Evolutionary conservation across 2,113 vertebrate species (phyloP), one percentile per base, ranked within the genome.

Genomic region (Anarhynchus alexandrinus): DNA sequence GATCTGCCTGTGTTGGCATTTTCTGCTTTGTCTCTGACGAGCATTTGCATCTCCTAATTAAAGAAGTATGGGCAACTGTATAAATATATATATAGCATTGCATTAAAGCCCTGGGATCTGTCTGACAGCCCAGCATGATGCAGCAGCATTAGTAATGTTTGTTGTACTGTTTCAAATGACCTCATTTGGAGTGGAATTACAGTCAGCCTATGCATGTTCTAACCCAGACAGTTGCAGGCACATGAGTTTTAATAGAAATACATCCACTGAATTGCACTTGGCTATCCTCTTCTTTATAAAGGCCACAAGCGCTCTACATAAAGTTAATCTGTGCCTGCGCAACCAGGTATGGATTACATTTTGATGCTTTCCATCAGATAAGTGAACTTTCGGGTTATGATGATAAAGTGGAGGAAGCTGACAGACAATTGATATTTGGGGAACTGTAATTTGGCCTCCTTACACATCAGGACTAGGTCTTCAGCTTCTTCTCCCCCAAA

Each of bases 141-240:
- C 95, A 94, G 94, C 95, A 96, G 80, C 91, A n/a, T 83, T 82
- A 71, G 82, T 29, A 74, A 32, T 86, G 65, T 17, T 90, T 71
- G 49, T 71, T 90, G 88, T 86, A 47, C 45, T 2, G 0, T 82
- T 96, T 86, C 86, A 82, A 40, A 84, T 84, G 23, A 94, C 57
- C 83, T 94, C 91, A 95, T 91, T 22, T 84, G 65, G 69, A 92
- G 65, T 47, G 90, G 76, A 86, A 88, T 81, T 90, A 62, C 59
- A 78, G 69, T 36, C 59, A 86, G 67, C 55, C 72, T 59, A 47
- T 38, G 61, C 18, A 0, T 84, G 65, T 80, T 72, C 36, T 52
- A 88, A 94, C 72, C 92, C 86, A 93, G 92, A 94, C 55, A 93
- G 86, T 88, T 93, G 79, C 90, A 91, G 90, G 94, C 86, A 95